These are phyloP conservation scores for Dryobotodes eremita DNA, from an alignment of 2,888 invertebrate species.

Conservation along the genomic window DNA sequence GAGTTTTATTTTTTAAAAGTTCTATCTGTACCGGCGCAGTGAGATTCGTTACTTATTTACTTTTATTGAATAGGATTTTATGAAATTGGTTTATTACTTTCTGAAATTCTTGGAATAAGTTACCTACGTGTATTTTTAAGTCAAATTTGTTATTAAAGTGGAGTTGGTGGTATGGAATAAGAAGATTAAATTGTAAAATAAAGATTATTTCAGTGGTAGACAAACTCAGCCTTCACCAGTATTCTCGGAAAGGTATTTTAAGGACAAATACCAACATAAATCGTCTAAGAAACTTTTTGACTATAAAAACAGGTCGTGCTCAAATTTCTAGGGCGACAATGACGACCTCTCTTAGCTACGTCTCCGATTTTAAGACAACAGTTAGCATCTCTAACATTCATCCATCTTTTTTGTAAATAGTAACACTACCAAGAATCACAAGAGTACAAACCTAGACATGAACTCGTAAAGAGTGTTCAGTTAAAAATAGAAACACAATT, in stretches of 20 bases:
- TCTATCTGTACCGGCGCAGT: constrained; percentile 32
- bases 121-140: constrained; percentile 16
- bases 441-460: constrained; percentile 17
- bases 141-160: not conserved
- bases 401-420: constrained; percentile 35
- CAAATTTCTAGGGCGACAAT: constrained; percentile 10
- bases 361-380: constrained; percentile 3
- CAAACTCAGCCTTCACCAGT: not conserved
- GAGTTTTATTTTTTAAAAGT: constrained; percentile 77
- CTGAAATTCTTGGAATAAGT: constrained; percentile 1
- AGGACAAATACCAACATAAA: constrained; percentile 15
- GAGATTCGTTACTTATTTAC: constrained; percentile 34
- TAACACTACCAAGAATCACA: constrained; percentile 42
- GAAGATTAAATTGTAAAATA: not conserved
- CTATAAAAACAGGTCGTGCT: constrained; percentile 30
- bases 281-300: constrained; percentile 27
- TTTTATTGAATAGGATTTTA: constrained; percentile 38
- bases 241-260: constrained; percentile 1
- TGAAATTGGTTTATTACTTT: constrained; percentile 34
- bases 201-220: constrained; percentile 1
- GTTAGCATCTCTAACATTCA: constrained; percentile 23
- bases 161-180: not conserved
- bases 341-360: constrained; percentile 5
- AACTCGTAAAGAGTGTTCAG: constrained; percentile 37
- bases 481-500: constrained; percentile 52